Conservation (phyloP, 2,888 invertebrate genomes). For the Lasioglossum calceatum region DNA sequence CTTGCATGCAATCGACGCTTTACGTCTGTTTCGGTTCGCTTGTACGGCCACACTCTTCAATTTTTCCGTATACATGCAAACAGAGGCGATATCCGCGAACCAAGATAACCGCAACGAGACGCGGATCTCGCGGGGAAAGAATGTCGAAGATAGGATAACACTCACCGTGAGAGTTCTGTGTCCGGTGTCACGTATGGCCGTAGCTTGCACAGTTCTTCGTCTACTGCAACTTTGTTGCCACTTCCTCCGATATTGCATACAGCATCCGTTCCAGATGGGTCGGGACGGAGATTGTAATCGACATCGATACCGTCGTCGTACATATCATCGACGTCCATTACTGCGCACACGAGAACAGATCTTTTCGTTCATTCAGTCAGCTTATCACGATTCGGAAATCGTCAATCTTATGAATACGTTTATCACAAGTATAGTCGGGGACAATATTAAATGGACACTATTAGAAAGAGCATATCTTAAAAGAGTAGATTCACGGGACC, state of each 20-base stretch:
- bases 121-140: not conserved
- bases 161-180: slow-evolving; percentile 77
- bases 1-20: slow-evolving; percentile 45
- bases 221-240: slow-evolving; percentile 73
- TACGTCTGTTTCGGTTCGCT: slow-evolving; percentile 13
- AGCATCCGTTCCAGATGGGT: slow-evolving; percentile 42
- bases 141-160: slow-evolving; percentile 34
- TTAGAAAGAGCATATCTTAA: too few relatives aligned
- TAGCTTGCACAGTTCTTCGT: slow-evolving; percentile 74
- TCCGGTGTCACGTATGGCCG: slow-evolving; percentile 74
- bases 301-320: slow-evolving; percentile 67
- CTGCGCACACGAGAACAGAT: slow-evolving; percentile 61
- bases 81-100: slow-evolving; percentile 21
- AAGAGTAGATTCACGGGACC: too few relatives aligned
- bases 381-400: not conserved
- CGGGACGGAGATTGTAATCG: slow-evolving; percentile 62
- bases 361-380: not conserved
- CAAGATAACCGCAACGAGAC: slow-evolving; percentile 10
- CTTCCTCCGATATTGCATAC: slow-evolving; percentile 57
- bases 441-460: too few relatives aligned
- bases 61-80: slow-evolving; percentile 66
- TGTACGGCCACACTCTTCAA: slow-evolving; percentile 68
- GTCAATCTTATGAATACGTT: not conserved
- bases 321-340: slow-evolving; percentile 75
- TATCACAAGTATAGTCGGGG: not conserved